Evolutionary conservation across 2,888 invertebrate genomes (phyloP), one percentile per base, ranked within the genome.

Genomic region (Abscondita cerata): DNA sequence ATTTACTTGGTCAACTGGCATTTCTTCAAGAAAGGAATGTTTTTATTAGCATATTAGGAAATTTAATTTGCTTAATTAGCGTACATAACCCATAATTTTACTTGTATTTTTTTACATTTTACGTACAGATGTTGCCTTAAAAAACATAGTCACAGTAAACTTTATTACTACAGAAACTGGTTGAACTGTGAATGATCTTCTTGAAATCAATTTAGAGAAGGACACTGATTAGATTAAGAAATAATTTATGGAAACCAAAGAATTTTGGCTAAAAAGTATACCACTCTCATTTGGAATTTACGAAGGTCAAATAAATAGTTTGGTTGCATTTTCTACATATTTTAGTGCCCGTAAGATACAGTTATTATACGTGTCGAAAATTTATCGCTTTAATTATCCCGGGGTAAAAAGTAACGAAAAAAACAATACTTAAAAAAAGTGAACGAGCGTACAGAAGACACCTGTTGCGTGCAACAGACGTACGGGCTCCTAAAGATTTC

Each of bases 401-500:
- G 38, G 31, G 62, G 62, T 65, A 65, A 65, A 53, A 62, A 54
- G 55, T 47, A 18, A 11, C 62, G 65, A 58, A 62, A 25, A 25
- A 59, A 62, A 62, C 62, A 65, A 65, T 65, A 65, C n/a, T n/a
- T n/a, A 65, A 53, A 62, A 54, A 55, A 47, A 18, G 8, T 65
- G 62, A 58, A 59, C 34, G 20, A 19, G 40, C 47, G 60, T 56
- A 46, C 36, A 52, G 33, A 52, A 38, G 38, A 55, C 65, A 65
- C 65, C 65, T 65, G 65, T 65, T 65, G 40, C 53, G 51, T 52
- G 34, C 47, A 65, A 68, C 68, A 72, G 72, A 72, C 72, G 70
- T 64, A 60, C 63, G 70, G 70, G 72, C 72, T 71, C 72, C 72
- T 67, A 53, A 34, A 41, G 63, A 61, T 66, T 68, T 68, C 66